Evolutionary conservation across 2,797 vertebrate genomes (phyloP).

Genomic region (Pseudochromis fuscus): DNA sequence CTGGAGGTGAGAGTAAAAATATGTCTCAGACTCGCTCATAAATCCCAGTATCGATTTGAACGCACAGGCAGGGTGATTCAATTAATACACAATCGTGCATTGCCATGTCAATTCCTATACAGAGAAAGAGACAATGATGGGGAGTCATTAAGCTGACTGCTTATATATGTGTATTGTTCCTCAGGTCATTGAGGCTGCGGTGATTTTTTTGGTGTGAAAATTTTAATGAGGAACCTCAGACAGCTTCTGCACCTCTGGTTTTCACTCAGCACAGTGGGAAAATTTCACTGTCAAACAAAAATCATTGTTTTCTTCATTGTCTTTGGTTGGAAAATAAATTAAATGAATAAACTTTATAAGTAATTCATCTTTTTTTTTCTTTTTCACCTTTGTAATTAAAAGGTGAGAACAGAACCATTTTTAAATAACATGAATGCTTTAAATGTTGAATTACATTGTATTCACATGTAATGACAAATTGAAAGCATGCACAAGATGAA

Average conservation of each 20-base stretch:
- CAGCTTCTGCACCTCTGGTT: conserved; percentile 1
- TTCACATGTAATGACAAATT: neutral
- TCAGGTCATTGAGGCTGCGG: conserved; percentile 10
- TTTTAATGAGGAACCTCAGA: conserved; percentile 32
- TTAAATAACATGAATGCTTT: neutral
- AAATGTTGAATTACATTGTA: neutral
- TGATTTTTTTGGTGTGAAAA: neutral
- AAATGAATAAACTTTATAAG: neutral
- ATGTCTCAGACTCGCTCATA: conserved; percentile 70
- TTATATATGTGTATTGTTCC: conserved; percentile 27
- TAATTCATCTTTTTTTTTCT: conserved; percentile 14
- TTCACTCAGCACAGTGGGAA: neutral
- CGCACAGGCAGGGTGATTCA: conserved; percentile 59
- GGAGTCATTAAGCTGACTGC: conserved; percentile 44
- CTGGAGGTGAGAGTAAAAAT: conserved; percentile 66
- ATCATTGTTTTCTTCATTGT: neutral
- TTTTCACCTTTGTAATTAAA: conserved; percentile 12
- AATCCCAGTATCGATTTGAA: conserved; percentile 81
- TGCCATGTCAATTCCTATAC: conserved; percentile 42
- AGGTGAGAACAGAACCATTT: neutral
- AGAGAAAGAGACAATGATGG: conserved; percentile 48
- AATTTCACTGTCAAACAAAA: neutral
- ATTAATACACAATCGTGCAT: conserved; percentile 62
- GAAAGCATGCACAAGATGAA: neutral
- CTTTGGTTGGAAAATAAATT: conserved; percentile 5